A percentile compares a stretch with the other conserved stretches of the same genome.
These are phyloP conservation scores for Altica lythri DNA, from an alignment of 2,888 invertebrate genomes.

Conservation along the genomic window DNA sequence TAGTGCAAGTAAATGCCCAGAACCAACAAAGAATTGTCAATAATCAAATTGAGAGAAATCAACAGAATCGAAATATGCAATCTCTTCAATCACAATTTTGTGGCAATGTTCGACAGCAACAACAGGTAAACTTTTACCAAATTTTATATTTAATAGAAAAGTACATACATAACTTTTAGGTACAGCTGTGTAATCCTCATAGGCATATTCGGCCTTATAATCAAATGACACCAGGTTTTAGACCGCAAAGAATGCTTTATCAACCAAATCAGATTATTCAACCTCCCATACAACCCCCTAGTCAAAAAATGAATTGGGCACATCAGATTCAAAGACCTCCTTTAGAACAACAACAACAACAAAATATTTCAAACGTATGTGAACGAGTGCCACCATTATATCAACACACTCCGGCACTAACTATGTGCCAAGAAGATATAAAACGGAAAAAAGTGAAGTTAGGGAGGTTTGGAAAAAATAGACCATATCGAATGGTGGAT, in stretches of 20 bases:
- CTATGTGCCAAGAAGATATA: conserved; percentile 63
- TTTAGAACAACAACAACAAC: conserved; percentile 32
- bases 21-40: conserved; percentile 42
- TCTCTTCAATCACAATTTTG: conserved; percentile 41
- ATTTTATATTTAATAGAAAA: too few relatives aligned
- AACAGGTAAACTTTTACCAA: conserved; percentile 12
- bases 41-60: conserved; percentile 36
- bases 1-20: conserved; percentile 41
- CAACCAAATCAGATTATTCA: conserved; percentile 55
- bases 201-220: conserved; percentile 49
- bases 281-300: conserved; percentile 49
- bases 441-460: conserved; percentile 64
- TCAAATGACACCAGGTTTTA: conserved; percentile 45
- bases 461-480: conserved; percentile 62
- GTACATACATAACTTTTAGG: conserved; percentile 19
- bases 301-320: conserved; percentile 63
- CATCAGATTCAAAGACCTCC: conserved; percentile 40
- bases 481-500: conserved; percentile 59
- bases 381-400: conserved; percentile 76
- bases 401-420: conserved; percentile 67
- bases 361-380: conserved; percentile 58
- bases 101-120: conserved; percentile 34
- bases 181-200: conserved; percentile 54
- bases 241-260: conserved; percentile 44
- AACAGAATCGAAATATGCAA: conserved; percentile 37